These are phyloP conservation scores for Lycodopsis pacificus DNA, from an alignment of 2,797 vertebrate species.

Conservation along the genomic window DNA sequence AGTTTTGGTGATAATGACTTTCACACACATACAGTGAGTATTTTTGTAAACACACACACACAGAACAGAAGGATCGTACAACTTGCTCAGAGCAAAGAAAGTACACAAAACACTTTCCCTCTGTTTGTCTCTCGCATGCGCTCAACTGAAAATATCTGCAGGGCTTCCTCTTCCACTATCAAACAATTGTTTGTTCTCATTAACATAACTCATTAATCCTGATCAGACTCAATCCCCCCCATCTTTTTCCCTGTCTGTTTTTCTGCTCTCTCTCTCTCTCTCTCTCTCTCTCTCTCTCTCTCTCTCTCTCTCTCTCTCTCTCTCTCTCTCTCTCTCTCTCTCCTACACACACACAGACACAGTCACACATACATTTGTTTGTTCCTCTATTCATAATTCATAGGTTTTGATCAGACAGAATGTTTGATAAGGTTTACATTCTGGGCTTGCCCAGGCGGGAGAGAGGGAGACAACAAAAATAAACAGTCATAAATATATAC, in stretches of 20 bases:
- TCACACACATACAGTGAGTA: neutral
- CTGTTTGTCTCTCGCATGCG: constrained; percentile 31
- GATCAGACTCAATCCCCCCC: constrained; percentile 65
- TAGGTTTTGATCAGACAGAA: constrained; percentile 80
- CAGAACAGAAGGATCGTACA: constrained; percentile 31
- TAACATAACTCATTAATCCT: constrained; percentile 78
- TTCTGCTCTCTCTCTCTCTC: neutral
- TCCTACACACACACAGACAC: constrained; percentile 4
- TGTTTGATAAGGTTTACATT: constrained; percentile 76
- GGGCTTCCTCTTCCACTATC: constrained; percentile 67
- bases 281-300: neutral
- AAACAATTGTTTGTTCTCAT: constrained; percentile 79
- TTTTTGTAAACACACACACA: constrained; percentile 12
- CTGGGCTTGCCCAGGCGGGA: constrained; percentile 53
- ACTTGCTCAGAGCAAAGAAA: constrained; percentile 50
- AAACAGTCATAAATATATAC: constrained; percentile 73
- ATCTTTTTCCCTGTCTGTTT: constrained; percentile 38
- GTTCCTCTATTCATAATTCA: constrained; percentile 76
- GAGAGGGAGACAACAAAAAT: constrained; percentile 70
- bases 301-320: too few species aligned
- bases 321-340: neutral
- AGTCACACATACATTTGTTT: constrained; percentile 59
- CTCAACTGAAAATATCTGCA: constrained; percentile 60
- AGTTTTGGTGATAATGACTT: neutral
- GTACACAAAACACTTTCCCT: constrained; percentile 52